phyloP scores from a whole-genome alignment of 2,888 invertebrate genomes.

The Herminia tarsipennalis region DNA sequence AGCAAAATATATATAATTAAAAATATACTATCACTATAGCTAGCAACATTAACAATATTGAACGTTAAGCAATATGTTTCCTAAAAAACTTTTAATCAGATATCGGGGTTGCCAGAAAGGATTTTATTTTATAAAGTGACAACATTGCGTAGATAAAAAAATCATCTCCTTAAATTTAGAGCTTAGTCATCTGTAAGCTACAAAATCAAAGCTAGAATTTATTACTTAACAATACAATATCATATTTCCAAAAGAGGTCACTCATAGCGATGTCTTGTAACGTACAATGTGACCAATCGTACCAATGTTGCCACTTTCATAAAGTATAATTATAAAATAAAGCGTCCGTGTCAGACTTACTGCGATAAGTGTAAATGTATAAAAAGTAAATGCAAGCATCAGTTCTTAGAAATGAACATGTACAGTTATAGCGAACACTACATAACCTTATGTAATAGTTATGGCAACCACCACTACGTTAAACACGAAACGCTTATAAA shows the following conservation, averaged over 20 bases:
- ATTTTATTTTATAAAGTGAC: constrained; percentile 29
- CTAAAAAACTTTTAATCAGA: constrained; percentile 60
- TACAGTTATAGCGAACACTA: constrained; percentile 42
- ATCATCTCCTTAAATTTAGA: constrained; percentile 1
- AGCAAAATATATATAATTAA: constrained; percentile 72
- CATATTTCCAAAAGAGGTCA: not conserved
- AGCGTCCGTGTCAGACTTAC: constrained; percentile 58
- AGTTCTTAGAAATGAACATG: constrained; percentile 58
- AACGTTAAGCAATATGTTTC: constrained; percentile 79
- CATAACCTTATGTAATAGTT: constrained; percentile 40
- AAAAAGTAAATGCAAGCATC: constrained; percentile 75
- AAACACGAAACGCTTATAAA: constrained; percentile 68
- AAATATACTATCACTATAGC: constrained; percentile 69
- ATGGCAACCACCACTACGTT: constrained; percentile 69
- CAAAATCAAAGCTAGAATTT: not conserved
- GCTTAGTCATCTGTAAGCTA: not conserved
- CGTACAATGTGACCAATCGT: not conserved
- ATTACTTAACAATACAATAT: constrained; percentile 1
- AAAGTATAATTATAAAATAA: constrained; percentile 47
- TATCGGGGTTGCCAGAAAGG: constrained; percentile 64
- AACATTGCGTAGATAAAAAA: constrained; percentile 9
- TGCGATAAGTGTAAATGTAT: constrained; percentile 60
- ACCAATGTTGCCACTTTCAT: constrained; percentile 25
- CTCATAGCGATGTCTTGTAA: not conserved
- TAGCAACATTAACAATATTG: constrained; percentile 80